These are phyloP conservation scores for Carposina sasakii DNA, from an alignment of 1,140 invertebrate genomes.

Conservation along the genomic window DNA sequence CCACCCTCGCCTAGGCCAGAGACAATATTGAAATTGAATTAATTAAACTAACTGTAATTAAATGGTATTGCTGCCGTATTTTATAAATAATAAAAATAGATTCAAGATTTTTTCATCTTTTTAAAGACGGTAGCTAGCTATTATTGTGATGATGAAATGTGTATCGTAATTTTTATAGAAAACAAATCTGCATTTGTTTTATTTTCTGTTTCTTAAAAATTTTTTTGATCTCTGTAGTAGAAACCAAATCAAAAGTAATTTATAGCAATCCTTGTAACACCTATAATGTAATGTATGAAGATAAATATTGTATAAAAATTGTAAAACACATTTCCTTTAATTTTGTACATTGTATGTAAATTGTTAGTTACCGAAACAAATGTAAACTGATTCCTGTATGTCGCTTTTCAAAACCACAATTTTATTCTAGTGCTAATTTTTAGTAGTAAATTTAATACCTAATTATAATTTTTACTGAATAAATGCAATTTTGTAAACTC, in stretches of 20 bases:
- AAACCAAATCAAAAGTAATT: constrained; percentile 46
- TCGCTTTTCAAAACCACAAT: constrained; percentile 27
- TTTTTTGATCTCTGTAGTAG: constrained; percentile 58
- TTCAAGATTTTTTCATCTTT: constrained; percentile 66
- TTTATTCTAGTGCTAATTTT: constrained; percentile 40
- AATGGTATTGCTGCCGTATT: constrained; percentile 68
- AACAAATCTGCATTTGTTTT: constrained; percentile 60
- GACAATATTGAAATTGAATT: constrained; percentile 71
- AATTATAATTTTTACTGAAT: constrained; percentile 53
- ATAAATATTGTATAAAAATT: constrained; percentile 33
- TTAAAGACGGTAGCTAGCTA: constrained; percentile 68
- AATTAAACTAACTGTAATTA: constrained; percentile 68
- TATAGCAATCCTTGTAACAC: no score
- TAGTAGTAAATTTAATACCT: constrained; percentile 43
- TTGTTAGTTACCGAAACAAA: constrained; percentile 41
- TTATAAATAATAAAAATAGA: constrained; percentile 67
- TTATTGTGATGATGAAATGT: constrained; percentile 67
- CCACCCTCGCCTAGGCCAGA: constrained; percentile 55
- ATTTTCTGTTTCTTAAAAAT: constrained; percentile 34
- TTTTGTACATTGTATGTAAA: constrained; percentile 39
- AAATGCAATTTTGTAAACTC: constrained; percentile 46
- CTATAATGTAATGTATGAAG: no score
- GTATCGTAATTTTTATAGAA: constrained; percentile 66
- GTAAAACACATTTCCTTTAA: constrained; percentile 27
- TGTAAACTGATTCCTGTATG: constrained; percentile 1